These are phyloP conservation scores for Cotesia glomerata DNA, from an alignment of 1,140 invertebrate genomes.

Conservation along the genomic window DNA sequence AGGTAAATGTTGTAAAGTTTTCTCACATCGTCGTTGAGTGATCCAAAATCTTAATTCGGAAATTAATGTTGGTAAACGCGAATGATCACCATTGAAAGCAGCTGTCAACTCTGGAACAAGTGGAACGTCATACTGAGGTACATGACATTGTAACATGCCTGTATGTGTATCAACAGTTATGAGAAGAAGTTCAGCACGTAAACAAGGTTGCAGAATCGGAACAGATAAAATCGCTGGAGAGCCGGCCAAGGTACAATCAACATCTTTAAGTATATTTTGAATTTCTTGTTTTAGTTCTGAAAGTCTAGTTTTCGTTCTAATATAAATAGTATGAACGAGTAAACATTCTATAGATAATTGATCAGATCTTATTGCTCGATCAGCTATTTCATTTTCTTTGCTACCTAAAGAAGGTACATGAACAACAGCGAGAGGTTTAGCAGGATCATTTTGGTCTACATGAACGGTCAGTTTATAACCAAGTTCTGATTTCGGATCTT, in stretches of 20 bases:
- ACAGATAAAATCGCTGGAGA: slow-evolving; percentile 91
- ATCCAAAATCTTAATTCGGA: slow-evolving; percentile 88
- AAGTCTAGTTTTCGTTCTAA: slow-evolving; percentile 83
- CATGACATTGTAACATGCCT: slow-evolving; percentile 88
- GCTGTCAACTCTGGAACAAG: slow-evolving; percentile 82
- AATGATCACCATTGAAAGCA: slow-evolving; percentile 79
- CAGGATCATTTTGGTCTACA: slow-evolving; percentile 83
- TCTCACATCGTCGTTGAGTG: slow-evolving; percentile 88
- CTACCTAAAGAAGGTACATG: slow-evolving; percentile 86
- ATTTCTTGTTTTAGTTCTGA: slow-evolving; percentile 84
- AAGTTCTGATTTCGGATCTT: slow-evolving; percentile 81
- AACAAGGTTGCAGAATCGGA: slow-evolving; percentile 85
- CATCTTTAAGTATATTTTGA: slow-evolving; percentile 74
- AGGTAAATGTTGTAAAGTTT: slow-evolving; percentile 91
- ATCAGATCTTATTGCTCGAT: slow-evolving; percentile 82
- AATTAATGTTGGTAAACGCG: slow-evolving; percentile 72
- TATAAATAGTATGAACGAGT: slow-evolving; percentile 96
- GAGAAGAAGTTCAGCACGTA: slow-evolving; percentile 88
- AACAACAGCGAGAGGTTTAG: slow-evolving; percentile 81
- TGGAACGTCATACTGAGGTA: slow-evolving; percentile 87
- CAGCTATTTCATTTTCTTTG: slow-evolving; percentile 78
- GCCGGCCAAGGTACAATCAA: slow-evolving; percentile 75
- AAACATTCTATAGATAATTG: slow-evolving; percentile 92
- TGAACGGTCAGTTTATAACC: slow-evolving; percentile 88
- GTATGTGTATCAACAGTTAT: slow-evolving; percentile 93